Evolutionary conservation across 2,888 invertebrate genomes (phyloP).

Genomic region (Galerucella nymphaeae): DNA sequence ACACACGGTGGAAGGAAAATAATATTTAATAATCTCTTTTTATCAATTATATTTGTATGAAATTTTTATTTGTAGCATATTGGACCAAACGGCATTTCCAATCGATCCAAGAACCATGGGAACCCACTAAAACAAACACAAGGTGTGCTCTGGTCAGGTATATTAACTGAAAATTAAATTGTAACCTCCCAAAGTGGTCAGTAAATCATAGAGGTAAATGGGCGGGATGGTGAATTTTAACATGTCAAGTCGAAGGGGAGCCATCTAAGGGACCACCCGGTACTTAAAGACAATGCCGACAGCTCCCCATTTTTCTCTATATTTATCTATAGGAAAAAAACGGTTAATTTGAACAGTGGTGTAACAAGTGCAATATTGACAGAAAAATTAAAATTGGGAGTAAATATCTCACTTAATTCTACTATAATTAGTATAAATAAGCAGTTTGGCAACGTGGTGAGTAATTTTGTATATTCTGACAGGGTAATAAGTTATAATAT

Average conservation of each 20-base stretch:
- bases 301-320: constrained; percentile 37
- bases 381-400: no score
- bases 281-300: constrained; percentile 53
- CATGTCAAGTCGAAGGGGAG: constrained; percentile 27
- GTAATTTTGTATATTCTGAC: neutral
- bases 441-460: neutral
- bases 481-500: neutral
- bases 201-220: constrained; percentile 58
- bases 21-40: no score
- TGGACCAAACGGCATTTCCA: constrained; percentile 15
- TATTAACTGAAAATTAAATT: constrained; percentile 59
- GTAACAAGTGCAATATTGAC: neutral
- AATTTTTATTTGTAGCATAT: neutral
- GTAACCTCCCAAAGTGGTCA: constrained; percentile 57
- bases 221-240: constrained; percentile 47
- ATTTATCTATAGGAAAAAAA: neutral
- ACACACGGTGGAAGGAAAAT: no score
- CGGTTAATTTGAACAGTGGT: neutral
- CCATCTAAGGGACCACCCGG: constrained; percentile 53
- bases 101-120: constrained; percentile 34
- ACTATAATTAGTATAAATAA: neutral
- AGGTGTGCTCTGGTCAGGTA: constrained; percentile 50
- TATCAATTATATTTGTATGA: neutral
- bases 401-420: no score
- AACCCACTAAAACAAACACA: constrained; percentile 42